Evolutionary conservation across 2,888 invertebrate species (phyloP).

Genomic region (Ditula angustiorana): DNA sequence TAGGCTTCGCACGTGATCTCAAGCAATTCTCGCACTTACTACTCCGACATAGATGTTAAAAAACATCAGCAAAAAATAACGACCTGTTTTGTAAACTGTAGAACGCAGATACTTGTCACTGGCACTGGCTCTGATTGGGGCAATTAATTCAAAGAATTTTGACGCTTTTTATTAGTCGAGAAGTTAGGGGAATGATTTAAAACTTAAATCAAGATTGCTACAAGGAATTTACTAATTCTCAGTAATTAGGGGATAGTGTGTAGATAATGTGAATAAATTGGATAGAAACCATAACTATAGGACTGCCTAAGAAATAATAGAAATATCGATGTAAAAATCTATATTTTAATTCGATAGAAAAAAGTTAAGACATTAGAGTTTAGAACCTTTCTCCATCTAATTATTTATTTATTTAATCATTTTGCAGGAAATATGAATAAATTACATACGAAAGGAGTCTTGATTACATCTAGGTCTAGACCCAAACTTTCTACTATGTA

Average conservation of each 20-base stretch:
- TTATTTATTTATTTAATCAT: too few species aligned
- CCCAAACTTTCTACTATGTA: too few species aligned
- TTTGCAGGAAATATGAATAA: too few species aligned
- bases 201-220: conserved; percentile 55
- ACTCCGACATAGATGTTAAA: conserved; percentile 3
- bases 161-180: conserved; percentile 49
- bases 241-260: conserved; percentile 20
- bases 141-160: conserved; percentile 65
- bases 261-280: neutral
- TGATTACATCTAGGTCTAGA: too few species aligned
- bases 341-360: too few species aligned
- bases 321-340: too few species aligned
- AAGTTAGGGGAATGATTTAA: conserved; percentile 61
- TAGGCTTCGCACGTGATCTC: conserved; percentile 34
- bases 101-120: conserved; percentile 47
- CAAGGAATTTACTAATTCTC: conserved; percentile 39
- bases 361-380: too few species aligned
- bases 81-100: conserved; percentile 6
- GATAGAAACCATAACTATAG: neutral
- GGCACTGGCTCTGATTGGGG: conserved; percentile 61
- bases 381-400: too few species aligned
- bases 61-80: neutral
- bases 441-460: too few species aligned
- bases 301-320: too few species aligned
- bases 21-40: conserved; percentile 8